Conservation (phyloP, 2,888 invertebrate species). For the Trachelus troglodyta region DNA sequence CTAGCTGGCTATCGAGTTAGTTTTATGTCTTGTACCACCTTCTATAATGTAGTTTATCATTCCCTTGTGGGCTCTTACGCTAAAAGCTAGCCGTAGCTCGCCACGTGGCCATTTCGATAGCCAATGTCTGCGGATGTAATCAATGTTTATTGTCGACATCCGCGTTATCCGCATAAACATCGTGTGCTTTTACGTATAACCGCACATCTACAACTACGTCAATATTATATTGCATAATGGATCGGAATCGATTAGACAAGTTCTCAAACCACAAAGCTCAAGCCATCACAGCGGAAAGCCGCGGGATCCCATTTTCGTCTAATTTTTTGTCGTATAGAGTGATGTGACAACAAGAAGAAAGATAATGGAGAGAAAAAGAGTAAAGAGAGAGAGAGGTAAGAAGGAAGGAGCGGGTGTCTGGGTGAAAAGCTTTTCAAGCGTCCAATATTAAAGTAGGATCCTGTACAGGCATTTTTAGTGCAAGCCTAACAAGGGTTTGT, state of each 20-base stretch:
- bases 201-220: not conserved
- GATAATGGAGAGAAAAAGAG: not conserved
- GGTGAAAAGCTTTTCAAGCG: too few relatives aligned
- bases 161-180: not conserved
- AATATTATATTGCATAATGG: not conserved
- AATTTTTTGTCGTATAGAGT: not conserved
- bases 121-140: not conserved
- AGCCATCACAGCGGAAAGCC: not conserved
- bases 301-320: not conserved
- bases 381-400: not conserved
- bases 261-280: not conserved
- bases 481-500: too few relatives aligned
- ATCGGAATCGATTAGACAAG: not conserved
- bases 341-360: not conserved
- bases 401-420: not conserved
- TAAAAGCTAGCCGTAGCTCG: constrained; percentile 16
- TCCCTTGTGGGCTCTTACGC: constrained; percentile 27
- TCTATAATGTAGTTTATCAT: constrained; percentile 38
- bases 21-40: constrained; percentile 32
- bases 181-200: not conserved
- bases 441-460: too few relatives aligned
- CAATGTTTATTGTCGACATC: not conserved
- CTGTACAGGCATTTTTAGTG: too few relatives aligned
- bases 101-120: not conserved
- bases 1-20: constrained; percentile 26